Evolutionary conservation across 1,140 invertebrate genomes (phyloP).

Genomic region (Megalopta genalis): DNA sequence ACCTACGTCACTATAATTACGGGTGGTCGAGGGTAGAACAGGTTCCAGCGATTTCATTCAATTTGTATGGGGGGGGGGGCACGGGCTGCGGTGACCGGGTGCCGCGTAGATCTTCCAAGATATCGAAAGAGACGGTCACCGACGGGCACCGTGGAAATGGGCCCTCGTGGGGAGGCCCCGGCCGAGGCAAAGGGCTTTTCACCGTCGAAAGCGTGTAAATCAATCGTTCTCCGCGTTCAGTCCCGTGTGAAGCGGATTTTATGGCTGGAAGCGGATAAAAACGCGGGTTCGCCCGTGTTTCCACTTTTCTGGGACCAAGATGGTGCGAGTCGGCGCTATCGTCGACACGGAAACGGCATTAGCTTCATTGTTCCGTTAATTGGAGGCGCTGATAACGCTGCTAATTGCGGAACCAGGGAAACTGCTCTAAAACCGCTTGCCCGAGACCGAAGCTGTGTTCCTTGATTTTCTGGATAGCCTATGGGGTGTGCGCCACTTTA

Average conservation of each 20-base stretch:
- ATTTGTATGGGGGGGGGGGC: slow-evolving; percentile 47
- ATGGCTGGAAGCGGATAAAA: neutral
- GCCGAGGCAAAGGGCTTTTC: neutral
- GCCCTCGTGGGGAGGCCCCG: neutral
- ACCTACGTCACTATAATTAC: slow-evolving; percentile 63
- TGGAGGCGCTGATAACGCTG: slow-evolving; percentile 17
- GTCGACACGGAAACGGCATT: slow-evolving; percentile 42
- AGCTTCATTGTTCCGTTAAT: slow-evolving; percentile 44
- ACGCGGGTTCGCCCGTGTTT: neutral
- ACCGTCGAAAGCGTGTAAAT: neutral
- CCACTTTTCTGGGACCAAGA: neutral
- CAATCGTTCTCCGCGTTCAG: neutral
- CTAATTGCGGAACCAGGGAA: slow-evolving; percentile 5
- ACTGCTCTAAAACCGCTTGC: neutral
- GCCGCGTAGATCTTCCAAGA: slow-evolving; percentile 43
- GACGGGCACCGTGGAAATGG: neutral
- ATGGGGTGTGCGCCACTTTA: too few species aligned
- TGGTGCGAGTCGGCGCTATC: neutral
- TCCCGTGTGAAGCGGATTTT: neutral
- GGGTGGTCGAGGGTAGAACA: slow-evolving; percentile 56
- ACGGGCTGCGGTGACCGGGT: slow-evolving; percentile 18
- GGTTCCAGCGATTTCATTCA: slow-evolving; percentile 60
- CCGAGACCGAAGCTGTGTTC: neutral
- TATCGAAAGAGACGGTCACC: neutral
- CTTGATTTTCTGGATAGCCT: neutral